Percentiles rank a stretch among this genome's conserved stretches.
Evolutionary conservation across 2,797 vertebrate species (phyloP).

Genomic region (Typhlichthys subterraneus): DNA sequence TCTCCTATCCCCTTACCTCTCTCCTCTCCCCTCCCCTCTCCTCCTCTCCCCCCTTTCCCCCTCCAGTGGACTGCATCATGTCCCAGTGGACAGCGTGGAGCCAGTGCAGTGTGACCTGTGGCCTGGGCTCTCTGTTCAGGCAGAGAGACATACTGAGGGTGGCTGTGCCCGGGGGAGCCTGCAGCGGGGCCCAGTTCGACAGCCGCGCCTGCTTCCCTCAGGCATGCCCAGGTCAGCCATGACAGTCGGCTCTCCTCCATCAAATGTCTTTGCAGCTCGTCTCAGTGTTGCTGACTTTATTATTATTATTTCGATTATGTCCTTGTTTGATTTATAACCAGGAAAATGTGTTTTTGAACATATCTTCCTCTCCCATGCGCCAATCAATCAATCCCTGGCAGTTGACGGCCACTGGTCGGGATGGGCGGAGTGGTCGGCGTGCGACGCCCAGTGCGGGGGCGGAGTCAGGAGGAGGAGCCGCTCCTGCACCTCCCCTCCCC

Average conservation of each 20-base stretch:
- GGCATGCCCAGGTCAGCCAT: conserved; percentile 84
- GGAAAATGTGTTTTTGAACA: neutral
- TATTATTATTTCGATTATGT: neutral
- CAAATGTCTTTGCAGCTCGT: too few relatives aligned
- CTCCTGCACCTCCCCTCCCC: conserved; percentile 83
- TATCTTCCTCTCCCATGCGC: neutral
- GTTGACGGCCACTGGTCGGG: conserved; percentile 83
- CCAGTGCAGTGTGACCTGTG: conserved; percentile 85
- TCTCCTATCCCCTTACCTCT: neutral
- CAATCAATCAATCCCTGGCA: conserved; percentile 29
- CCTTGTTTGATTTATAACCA: neutral
- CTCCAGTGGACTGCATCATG: conserved; percentile 83
- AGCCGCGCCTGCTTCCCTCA: conserved; percentile 84
- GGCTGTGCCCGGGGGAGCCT: conserved; percentile 75
- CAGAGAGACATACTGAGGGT: conserved; percentile 78
- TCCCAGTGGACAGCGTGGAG: conserved; percentile 86
- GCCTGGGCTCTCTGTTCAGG: conserved; percentile 84
- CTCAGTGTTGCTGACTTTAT: neutral
- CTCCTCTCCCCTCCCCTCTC: neutral
- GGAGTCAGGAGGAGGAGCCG: conserved; percentile 78
- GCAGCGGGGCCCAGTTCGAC: conserved; percentile 72
- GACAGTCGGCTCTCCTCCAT: neutral
- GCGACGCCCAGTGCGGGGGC: conserved; percentile 81
- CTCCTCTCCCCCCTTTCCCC: neutral
- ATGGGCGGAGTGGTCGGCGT: conserved; percentile 85